A percentile compares a stretch with the other conserved stretches of the same genome.
phyloP scores from a whole-genome alignment of 2,113 vertebrate genomes.

The Caretta caretta region DNA sequence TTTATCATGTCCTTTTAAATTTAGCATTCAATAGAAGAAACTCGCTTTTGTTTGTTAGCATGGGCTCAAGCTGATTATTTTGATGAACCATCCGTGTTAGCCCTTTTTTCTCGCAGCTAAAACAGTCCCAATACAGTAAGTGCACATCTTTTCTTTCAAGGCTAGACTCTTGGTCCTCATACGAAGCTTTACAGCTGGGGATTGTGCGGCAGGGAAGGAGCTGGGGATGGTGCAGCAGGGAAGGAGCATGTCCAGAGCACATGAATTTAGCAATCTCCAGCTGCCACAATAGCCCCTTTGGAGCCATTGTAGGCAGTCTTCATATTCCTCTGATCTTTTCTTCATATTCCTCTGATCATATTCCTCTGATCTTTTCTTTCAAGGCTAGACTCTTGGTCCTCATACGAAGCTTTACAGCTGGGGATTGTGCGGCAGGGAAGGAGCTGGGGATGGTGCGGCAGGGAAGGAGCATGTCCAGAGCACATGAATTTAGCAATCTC shows the following conservation, averaged over 20 bases:
- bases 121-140: neutral
- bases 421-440: constrained; percentile 2
- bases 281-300: neutral
- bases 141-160: neutral
- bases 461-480: constrained; percentile 40
- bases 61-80: constrained; percentile 14
- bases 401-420: neutral
- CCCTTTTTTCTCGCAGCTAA: neutral
- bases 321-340: constrained; percentile 27
- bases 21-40: neutral
- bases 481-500: neutral
- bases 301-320: constrained; percentile 17
- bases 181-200: neutral
- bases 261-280: neutral
- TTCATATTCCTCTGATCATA: no score
- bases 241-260: constrained; percentile 46
- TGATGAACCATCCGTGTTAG: constrained; percentile 42
- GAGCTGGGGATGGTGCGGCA: no score
- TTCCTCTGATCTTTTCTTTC: neutral
- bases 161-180: neutral
- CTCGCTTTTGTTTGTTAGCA: constrained; percentile 1
- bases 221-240: neutral
- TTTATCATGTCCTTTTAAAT: neutral
- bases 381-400: neutral
- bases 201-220: no score